Percentiles rank a stretch among this genome's conserved stretches.
These are phyloP conservation scores for Lasioglossum leucozonium DNA, from an alignment of 2,888 invertebrate species.

Conservation along the genomic window DNA sequence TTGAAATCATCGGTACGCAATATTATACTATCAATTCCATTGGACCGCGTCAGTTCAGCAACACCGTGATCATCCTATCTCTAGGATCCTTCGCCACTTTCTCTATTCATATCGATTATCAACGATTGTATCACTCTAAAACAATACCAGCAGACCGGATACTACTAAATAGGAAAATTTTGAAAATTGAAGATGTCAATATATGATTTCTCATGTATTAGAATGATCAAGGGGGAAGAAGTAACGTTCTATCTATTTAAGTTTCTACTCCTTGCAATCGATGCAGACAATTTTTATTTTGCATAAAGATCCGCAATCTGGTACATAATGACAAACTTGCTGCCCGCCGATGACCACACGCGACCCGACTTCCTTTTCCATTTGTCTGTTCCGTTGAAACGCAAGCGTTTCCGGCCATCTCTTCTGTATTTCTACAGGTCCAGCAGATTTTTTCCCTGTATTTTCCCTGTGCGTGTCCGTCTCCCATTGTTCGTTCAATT, in stretches of 20 bases:
- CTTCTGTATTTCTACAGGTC: background rate
- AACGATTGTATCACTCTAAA: background rate
- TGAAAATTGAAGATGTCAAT: too few relatives aligned
- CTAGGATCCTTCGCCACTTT: background rate
- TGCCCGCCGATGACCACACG: background rate
- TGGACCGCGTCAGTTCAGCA: constrained; percentile 36
- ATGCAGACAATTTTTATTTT: too few relatives aligned
- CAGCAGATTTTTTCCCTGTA: background rate
- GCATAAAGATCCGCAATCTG: too few relatives aligned
- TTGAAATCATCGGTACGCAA: constrained; percentile 52
- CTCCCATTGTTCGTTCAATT: background rate
- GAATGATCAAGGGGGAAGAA: too few relatives aligned
- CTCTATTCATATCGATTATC: background rate
- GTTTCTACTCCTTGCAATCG: too few relatives aligned
- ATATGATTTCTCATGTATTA: too few relatives aligned
- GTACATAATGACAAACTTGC: background rate
- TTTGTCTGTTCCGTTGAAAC: background rate
- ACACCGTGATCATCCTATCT: constrained; percentile 11
- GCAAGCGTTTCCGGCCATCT: background rate
- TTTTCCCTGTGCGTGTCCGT: background rate
- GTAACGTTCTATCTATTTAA: too few relatives aligned
- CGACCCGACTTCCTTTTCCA: background rate
- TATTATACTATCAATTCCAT: constrained; percentile 19
- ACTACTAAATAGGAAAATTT: too few relatives aligned
- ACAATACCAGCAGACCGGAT: too few relatives aligned